These are phyloP conservation scores for Typhlichthys subterraneus DNA, from an alignment of 2,797 vertebrate species.

Conservation along the genomic window DNA sequence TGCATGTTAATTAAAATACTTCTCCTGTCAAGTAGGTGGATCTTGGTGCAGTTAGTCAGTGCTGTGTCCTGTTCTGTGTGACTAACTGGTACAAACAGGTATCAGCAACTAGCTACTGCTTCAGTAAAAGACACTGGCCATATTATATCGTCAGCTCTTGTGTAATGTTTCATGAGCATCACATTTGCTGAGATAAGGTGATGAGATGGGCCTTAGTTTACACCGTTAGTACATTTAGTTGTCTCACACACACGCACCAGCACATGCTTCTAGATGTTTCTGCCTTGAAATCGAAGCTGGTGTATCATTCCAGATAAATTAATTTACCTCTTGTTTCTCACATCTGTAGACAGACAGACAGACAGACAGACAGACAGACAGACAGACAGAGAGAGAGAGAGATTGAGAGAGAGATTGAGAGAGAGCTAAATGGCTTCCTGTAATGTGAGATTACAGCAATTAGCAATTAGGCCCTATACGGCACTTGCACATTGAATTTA, in stretches of 20 bases:
- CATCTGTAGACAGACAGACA: not conserved
- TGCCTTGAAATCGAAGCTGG: conserved; percentile 41
- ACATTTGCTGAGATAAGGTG: conserved; percentile 6
- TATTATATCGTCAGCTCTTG: no score
- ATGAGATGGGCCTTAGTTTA: conserved; percentile 1
- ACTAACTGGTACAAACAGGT: no score
- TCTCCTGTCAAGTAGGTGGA: no score
- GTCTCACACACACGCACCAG: conserved; percentile 8
- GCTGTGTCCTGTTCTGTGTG: no score
- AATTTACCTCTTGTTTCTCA: conserved; percentile 26
- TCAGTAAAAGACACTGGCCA: no score
- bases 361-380: not conserved
- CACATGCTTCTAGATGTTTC: not conserved
- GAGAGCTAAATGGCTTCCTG: conserved; percentile 37
- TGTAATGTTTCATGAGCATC: conserved; percentile 16
- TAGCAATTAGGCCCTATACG: conserved; percentile 64
- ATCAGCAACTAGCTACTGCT: no score
- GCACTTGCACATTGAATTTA: conserved; percentile 55
- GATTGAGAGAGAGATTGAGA: not conserved
- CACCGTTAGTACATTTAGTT: not conserved
- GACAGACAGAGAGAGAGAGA: not conserved
- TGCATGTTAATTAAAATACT: no score
- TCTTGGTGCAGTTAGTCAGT: no score
- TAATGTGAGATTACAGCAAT: conserved; percentile 75
- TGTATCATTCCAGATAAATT: conserved; percentile 50